A percentile compares a stretch with the other conserved stretches of the same genome.
These are phyloP conservation scores for Pterostichus madidus DNA, from an alignment of 2,888 invertebrate species.

Conservation along the genomic window DNA sequence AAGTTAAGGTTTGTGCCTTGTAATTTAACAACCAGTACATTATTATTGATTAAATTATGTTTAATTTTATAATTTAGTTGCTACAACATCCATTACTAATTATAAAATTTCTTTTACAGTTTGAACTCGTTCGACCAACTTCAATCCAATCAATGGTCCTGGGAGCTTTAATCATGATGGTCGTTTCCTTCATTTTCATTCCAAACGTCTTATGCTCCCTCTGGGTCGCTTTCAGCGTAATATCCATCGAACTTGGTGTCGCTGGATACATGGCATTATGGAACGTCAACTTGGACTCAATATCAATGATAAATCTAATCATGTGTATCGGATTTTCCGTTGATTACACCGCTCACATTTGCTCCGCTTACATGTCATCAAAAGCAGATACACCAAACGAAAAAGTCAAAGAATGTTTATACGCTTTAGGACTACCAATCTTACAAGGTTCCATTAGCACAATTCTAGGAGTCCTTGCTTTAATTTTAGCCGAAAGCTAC, in stretches of 20 bases:
- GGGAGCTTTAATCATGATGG: slow-evolving; percentile 95
- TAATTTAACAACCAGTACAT: too few species aligned
- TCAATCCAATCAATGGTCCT: slow-evolving; percentile 94
- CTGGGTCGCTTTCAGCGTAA: slow-evolving; percentile 97
- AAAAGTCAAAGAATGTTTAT: slow-evolving; percentile 90
- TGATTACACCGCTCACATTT: slow-evolving; percentile 97
- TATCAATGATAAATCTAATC: slow-evolving; percentile 97
- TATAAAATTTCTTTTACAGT: slow-evolving; percentile 85
- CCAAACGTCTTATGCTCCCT: slow-evolving; percentile 94
- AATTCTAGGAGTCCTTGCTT: slow-evolving; percentile 91
- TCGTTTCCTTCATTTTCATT: slow-evolving; percentile 95
- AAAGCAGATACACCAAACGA: slow-evolving; percentile 89
- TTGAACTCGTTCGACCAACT: slow-evolving; percentile 92
- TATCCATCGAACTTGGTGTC: slow-evolving; percentile 95
- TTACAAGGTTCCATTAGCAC: slow-evolving; percentile 95
- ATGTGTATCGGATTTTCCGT: slow-evolving; percentile 98
- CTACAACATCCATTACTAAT: too few species aligned
- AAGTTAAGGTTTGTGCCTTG: too few species aligned
- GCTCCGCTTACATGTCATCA: slow-evolving; percentile 96
- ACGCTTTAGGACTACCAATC: slow-evolving; percentile 93
- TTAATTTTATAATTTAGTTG: too few species aligned
- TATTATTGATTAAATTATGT: too few species aligned
- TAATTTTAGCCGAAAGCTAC: slow-evolving; percentile 94
- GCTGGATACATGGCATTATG: slow-evolving; percentile 98
- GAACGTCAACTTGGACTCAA: slow-evolving; percentile 96